Percentiles rank a stretch among this genome's conserved stretches.
Conservation (phyloP, 2,797 vertebrate genomes). For the Gymnopithys bicolor region DNA sequence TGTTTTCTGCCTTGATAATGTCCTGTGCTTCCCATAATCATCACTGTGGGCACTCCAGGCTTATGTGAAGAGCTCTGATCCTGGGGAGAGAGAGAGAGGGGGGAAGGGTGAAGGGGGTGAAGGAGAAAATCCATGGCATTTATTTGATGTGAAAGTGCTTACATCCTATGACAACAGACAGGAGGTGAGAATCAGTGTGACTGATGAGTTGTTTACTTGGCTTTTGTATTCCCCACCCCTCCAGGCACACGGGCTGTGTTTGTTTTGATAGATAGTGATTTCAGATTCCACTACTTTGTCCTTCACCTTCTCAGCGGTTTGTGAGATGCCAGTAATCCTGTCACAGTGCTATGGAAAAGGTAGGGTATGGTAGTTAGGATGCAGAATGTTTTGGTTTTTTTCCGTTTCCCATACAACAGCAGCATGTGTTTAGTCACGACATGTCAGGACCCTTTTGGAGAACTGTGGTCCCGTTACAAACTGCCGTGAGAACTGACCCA, state of each 20-base stretch:
- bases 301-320: neutral
- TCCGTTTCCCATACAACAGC: fast-evolving
- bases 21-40: neutral
- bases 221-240: neutral
- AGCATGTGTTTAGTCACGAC: neutral
- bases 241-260: neutral
- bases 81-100: neutral
- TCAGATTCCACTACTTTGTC: neutral
- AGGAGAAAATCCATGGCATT: slow-evolving; percentile 8
- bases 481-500: neutral
- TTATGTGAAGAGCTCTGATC: neutral
- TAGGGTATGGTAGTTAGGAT: neutral
- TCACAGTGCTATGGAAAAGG: neutral
- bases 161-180: neutral
- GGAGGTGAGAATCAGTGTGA: slow-evolving; percentile 44
- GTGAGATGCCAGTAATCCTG: neutral
- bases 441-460: fast-evolving
- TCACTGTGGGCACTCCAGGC: neutral
- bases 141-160: slow-evolving; percentile 49
- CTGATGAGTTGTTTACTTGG: slow-evolving; percentile 50
- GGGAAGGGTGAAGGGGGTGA: neutral
- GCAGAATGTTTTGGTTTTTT: neutral
- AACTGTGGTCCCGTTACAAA: neutral
- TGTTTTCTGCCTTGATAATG: neutral
- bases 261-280: slow-evolving; percentile 29